A percentile compares a stretch with the other conserved stretches of the same genome.
These are phyloP conservation scores for Limnodromus scolopaceus DNA, from an alignment of 2,797 vertebrate species.

Conservation along the genomic window DNA sequence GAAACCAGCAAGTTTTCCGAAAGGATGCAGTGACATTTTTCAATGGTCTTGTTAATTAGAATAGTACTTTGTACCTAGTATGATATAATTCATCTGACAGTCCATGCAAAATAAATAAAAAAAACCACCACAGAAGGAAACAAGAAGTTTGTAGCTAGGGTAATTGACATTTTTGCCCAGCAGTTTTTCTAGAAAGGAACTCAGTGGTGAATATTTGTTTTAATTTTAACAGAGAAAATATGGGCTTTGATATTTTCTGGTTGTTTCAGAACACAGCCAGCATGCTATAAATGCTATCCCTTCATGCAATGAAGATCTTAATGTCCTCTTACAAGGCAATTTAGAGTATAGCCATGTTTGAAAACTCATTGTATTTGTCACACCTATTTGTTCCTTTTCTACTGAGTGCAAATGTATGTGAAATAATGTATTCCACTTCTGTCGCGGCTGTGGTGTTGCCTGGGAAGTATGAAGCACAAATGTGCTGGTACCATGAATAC, in stretches of 20 bases:
- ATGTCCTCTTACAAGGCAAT: conserved; percentile 27
- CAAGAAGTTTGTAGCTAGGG: not conserved
- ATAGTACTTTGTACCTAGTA: not conserved
- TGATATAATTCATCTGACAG: not conserved
- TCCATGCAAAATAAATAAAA: not conserved
- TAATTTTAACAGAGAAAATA: conserved; percentile 46
- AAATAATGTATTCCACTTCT: not conserved
- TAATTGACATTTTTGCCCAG: conserved; percentile 4
- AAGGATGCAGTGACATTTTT: not conserved
- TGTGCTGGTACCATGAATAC: not conserved
- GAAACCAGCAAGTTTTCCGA: not conserved
- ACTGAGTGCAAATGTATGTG: not conserved
- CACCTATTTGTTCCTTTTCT: conserved; percentile 42
- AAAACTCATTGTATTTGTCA: conserved; percentile 60
- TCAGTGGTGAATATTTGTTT: conserved; percentile 39
- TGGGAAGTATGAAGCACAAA: not conserved
- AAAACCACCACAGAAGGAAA: not conserved
- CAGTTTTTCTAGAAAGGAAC: not conserved
- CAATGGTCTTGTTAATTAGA: not conserved
- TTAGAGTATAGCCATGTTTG: conserved; percentile 29
- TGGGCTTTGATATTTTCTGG: not conserved
- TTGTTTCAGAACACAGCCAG: conserved; percentile 17
- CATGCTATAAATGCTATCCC: not conserved
- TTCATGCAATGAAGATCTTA: conserved; percentile 11
- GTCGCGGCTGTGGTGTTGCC: not conserved